A percentile compares a stretch with the other conserved stretches of the same genome.
phyloP scores from a whole-genome alignment of 2,797 vertebrate species.

The Enteromius viviparus region DNA sequence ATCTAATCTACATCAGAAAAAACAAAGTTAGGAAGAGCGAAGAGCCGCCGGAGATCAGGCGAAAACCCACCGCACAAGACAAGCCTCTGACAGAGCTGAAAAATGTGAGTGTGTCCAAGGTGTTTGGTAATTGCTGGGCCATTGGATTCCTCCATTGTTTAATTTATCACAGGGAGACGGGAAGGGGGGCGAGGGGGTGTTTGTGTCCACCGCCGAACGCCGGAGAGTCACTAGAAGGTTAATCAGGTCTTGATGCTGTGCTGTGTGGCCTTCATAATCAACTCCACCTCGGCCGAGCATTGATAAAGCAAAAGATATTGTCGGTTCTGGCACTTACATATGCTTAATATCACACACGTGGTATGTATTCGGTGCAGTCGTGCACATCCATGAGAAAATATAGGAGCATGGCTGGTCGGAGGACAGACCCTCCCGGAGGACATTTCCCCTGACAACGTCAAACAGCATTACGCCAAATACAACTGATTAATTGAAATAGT shows the following conservation, averaged over 20 bases:
- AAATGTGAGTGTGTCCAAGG: conserved; percentile 97
- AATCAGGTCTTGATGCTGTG: conserved; percentile 92
- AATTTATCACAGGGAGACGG: conserved; percentile 97
- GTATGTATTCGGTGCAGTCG: conserved; percentile 76
- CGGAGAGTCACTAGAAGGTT: conserved; percentile 94
- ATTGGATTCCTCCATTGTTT: conserved; percentile 98
- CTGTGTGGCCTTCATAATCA: conserved; percentile 86
- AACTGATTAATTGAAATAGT: conserved; percentile 85
- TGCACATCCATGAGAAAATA: conserved; percentile 75
- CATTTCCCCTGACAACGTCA: conserved; percentile 82
- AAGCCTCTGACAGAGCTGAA: conserved; percentile 95
- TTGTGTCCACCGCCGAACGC: conserved; percentile 82
- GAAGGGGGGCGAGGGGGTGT: conserved; percentile 92
- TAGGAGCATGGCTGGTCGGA: conserved; percentile 79
- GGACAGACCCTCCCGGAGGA: conserved; percentile 82
- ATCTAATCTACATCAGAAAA: conserved; percentile 99
- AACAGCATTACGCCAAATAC: conserved; percentile 85
- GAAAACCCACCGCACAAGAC: conserved; percentile 84
- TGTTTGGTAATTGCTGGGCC: conserved; percentile 99
- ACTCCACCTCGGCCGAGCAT: conserved; percentile 55
- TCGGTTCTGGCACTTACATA: conserved; percentile 18
- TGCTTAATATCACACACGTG: conserved; percentile 35
- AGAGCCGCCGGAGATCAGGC: conserved; percentile 91
- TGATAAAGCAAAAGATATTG: conserved; percentile 45
- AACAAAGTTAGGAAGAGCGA: conserved; percentile 98